A percentile compares a stretch with the other conserved stretches of the same genome.
phyloP scores from a whole-genome alignment of 2,888 invertebrate species.

The Leptinotarsa juncta region DNA sequence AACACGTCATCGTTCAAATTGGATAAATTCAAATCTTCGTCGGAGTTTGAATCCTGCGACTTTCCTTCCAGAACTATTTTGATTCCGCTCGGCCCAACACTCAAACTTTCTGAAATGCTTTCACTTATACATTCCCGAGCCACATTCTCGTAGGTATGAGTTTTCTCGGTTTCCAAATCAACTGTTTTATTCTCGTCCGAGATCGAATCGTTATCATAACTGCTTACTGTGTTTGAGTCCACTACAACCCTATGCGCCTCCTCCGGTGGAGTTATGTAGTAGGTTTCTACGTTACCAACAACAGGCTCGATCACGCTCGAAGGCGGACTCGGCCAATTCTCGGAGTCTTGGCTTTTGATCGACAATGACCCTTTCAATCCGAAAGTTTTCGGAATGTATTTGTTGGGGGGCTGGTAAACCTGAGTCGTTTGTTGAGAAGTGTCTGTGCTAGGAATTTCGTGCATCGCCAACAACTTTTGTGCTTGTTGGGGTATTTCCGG shows the following conservation, averaged over 20 bases:
- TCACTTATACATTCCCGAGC: conserved; percentile 59
- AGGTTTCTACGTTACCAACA: conserved; percentile 83
- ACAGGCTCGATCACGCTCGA: conserved; percentile 77
- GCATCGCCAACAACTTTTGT: conserved; percentile 61
- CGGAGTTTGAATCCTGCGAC: conserved; percentile 63
- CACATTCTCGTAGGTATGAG: conserved; percentile 64
- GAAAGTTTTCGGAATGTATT: conserved; percentile 63
- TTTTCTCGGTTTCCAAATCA: conserved; percentile 65
- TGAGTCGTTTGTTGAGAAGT: conserved; percentile 65
- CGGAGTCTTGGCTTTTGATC: conserved; percentile 73
- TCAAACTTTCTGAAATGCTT: conserved; percentile 63
- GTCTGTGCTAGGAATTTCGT: conserved; percentile 64
- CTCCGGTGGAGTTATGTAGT: conserved; percentile 82
- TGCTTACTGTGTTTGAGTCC: conserved; percentile 75
- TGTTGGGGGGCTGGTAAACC: conserved; percentile 61
- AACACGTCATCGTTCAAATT: conserved; percentile 66
- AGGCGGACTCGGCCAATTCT: conserved; percentile 86
- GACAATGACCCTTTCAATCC: conserved; percentile 61
- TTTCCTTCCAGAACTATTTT: conserved; percentile 63
- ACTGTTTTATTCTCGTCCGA: conserved; percentile 79
- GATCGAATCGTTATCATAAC: conserved; percentile 71
- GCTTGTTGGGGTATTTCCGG: conserved; percentile 74
- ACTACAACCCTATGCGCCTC: conserved; percentile 82
- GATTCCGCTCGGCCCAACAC: conserved; percentile 62
- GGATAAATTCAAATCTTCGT: conserved; percentile 68